Percentiles rank a stretch among this genome's conserved stretches.
phyloP scores from a whole-genome alignment of 92 coral and sea anemone species.

The Pocillopora meandrina region DNA sequence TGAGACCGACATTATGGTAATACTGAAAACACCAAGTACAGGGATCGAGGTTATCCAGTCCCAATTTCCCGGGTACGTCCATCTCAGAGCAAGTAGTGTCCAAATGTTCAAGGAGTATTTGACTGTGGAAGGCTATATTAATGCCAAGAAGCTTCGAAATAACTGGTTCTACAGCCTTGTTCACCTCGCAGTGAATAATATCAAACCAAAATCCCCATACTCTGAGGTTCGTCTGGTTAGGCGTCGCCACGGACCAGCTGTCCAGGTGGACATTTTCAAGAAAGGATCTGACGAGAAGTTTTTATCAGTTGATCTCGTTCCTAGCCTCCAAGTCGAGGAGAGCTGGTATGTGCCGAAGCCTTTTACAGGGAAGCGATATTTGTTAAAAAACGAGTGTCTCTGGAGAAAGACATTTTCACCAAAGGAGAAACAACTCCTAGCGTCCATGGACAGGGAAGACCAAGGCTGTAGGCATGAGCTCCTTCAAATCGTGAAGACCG shows the following conservation, averaged over 20 bases:
- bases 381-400: slow-evolving; percentile 11
- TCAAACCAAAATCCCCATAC: too few relatives aligned
- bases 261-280: slow-evolving; percentile 56
- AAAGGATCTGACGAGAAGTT: slow-evolving; percentile 4
- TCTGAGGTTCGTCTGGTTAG: too few relatives aligned
- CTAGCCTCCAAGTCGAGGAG: slow-evolving; percentile 39
- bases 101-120: slow-evolving; percentile 38
- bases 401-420: slow-evolving; percentile 68
- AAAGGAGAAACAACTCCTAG: slow-evolving; percentile 47
- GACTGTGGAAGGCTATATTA: slow-evolving; percentile 36
- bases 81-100: slow-evolving; percentile 40
- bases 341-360: slow-evolving; percentile 57
- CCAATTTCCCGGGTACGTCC: slow-evolving; percentile 60
- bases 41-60: slow-evolving; percentile 21
- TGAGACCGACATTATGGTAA: slow-evolving; percentile 80
- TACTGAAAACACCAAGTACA: slow-evolving; percentile 42
- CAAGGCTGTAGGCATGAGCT: slow-evolving; percentile 66
- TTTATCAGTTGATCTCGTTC: slow-evolving; percentile 69
- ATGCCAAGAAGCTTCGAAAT: slow-evolving; percentile 47
- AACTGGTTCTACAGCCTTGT: slow-evolving; percentile 68
- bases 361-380: slow-evolving; percentile 31
- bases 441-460: slow-evolving; percentile 55
- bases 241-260: slow-evolving; percentile 25
- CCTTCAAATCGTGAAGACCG: slow-evolving; percentile 65
- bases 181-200: not conserved